A percentile compares a stretch with the other conserved stretches of the same genome.
phyloP scores from a whole-genome alignment of 2,888 invertebrate genomes.

The Gastrophysa polygoni region DNA sequence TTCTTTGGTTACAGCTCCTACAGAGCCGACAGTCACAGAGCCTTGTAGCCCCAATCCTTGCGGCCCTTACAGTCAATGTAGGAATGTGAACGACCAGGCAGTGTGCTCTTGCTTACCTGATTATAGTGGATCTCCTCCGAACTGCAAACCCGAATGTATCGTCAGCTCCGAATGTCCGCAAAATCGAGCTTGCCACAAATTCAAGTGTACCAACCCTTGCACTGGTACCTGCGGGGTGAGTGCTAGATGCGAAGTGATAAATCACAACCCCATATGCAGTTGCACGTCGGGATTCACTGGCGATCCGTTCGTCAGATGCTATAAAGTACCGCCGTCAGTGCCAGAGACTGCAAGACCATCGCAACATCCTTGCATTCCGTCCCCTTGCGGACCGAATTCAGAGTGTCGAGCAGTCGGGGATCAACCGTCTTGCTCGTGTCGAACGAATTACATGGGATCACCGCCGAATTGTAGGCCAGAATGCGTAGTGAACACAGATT shows the following conservation, averaged over 20 bases:
- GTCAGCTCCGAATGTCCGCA: conserved; percentile 76
- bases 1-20: conserved; percentile 40
- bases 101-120: conserved; percentile 76
- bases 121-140: conserved; percentile 74
- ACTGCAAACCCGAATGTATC: conserved; percentile 78
- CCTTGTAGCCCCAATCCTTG: conserved; percentile 78
- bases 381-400: conserved; percentile 70
- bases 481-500: conserved; percentile 73
- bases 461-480: conserved; percentile 80
- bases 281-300: conserved; percentile 68
- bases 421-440: conserved; percentile 72
- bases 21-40: conserved; percentile 56
- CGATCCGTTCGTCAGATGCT: conserved; percentile 79
- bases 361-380: conserved; percentile 65
- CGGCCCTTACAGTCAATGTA: conserved; percentile 77
- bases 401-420: conserved; percentile 65
- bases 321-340: conserved; percentile 51
- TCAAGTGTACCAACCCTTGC: conserved; percentile 77
- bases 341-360: conserved; percentile 46
- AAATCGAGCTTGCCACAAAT: conserved; percentile 75
- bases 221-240: conserved; percentile 75
- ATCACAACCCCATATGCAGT: conserved; percentile 78
- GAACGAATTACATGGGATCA: conserved; percentile 70
- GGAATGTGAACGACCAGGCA: conserved; percentile 68
- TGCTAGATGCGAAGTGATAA: conserved; percentile 74